These are phyloP conservation scores for Turnix velox DNA, from an alignment of 2,113 vertebrate genomes.

Conservation along the genomic window DNA sequence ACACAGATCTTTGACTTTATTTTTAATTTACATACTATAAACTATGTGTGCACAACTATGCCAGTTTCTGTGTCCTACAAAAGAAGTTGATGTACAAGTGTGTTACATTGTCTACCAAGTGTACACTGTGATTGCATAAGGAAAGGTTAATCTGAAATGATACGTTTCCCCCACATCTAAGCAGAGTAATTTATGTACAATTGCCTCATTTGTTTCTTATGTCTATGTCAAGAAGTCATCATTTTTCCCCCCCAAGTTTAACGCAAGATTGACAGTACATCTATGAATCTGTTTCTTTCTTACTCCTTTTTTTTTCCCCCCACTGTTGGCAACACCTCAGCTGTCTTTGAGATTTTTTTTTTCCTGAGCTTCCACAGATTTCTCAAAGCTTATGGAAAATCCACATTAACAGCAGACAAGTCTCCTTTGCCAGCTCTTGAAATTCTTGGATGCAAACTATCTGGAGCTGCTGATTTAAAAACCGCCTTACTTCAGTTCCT, in stretches of 20 bases:
- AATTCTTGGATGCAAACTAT: conserved; percentile 47
- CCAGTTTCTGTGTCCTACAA: neutral
- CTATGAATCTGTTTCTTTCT: conserved; percentile 1
- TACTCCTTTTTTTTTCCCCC: neutral
- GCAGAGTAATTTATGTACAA: neutral
- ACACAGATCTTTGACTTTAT: neutral
- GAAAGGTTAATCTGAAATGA: neutral
- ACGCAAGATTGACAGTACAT: neutral
- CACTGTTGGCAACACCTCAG: neutral
- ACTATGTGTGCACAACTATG: neutral
- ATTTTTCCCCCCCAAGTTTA: neutral
- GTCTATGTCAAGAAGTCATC: neutral
- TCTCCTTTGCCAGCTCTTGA: conserved; percentile 46
- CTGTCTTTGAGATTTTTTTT: conserved; percentile 5
- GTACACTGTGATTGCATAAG: neutral
- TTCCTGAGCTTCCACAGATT: conserved; percentile 7
- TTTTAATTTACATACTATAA: neutral
- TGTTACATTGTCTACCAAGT: neutral
- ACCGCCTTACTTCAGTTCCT: neutral
- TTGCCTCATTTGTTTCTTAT: neutral
- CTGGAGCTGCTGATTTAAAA: conserved; percentile 51
- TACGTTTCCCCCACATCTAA: neutral
- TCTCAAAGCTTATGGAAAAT: conserved; percentile 60
- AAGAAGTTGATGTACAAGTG: neutral
- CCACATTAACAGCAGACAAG: conserved; percentile 31